phyloP scores from a whole-genome alignment of 2,113 vertebrate species.

The Potamarius usumacintae region DNA sequence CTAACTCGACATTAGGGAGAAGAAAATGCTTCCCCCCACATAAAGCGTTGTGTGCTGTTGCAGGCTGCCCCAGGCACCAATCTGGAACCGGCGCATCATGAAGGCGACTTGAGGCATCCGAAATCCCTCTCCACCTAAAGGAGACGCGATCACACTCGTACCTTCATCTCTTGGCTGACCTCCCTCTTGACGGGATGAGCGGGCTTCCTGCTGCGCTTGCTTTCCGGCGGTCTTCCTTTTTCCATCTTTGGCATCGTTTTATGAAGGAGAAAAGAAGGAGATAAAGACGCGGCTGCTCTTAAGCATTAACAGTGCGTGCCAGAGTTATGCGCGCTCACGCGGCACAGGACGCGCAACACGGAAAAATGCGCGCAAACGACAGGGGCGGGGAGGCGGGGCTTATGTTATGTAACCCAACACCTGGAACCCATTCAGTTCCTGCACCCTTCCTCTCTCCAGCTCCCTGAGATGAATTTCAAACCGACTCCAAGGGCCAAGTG shows the following conservation, averaged over 20 bases:
- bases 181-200: slow-evolving; percentile 92
- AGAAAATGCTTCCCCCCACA: background rate
- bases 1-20: background rate
- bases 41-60: background rate
- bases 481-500: background rate
- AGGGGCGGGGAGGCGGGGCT: slow-evolving; percentile 47
- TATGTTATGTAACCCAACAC: slow-evolving; percentile 71
- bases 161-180: slow-evolving; percentile 97
- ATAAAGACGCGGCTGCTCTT: background rate
- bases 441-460: background rate
- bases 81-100: background rate
- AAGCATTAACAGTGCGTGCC: background rate
- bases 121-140: background rate
- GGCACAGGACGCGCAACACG: background rate
- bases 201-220: slow-evolving; percentile 94
- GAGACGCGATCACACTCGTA: slow-evolving; percentile 59
- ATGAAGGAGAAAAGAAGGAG: slow-evolving; percentile 58
- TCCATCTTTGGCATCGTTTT: slow-evolving; percentile 97
- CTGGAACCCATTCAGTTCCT: slow-evolving; percentile 46
- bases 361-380: slow-evolving; percentile 40
- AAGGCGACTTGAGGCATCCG: background rate
- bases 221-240: slow-evolving; percentile 94
- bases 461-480: background rate
- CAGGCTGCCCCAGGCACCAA: background rate
- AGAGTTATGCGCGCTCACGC: slow-evolving; percentile 15